Evolutionary conservation across 1,140 invertebrate species (phyloP).

Genomic region (Drosophila ficusphila): DNA sequence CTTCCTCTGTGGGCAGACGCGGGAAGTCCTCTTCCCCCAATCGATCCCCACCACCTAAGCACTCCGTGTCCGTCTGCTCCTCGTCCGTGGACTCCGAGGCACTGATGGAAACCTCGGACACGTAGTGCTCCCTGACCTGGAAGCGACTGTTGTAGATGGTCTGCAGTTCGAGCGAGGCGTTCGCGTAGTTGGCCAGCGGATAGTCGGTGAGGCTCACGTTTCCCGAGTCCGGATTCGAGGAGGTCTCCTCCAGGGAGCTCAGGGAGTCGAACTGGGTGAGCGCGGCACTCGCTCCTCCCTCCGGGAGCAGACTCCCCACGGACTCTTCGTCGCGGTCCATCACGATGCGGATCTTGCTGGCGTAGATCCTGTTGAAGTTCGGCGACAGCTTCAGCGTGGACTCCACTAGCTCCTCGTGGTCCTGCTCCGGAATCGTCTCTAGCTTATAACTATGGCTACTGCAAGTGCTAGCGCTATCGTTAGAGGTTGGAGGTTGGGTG

Average conservation of each 20-base stretch:
- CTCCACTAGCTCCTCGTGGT: slow-evolving; percentile 41
- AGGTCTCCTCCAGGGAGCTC: slow-evolving; percentile 76
- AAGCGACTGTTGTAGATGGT: slow-evolving; percentile 67
- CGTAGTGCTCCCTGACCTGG: slow-evolving; percentile 67
- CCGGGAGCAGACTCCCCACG: background rate
- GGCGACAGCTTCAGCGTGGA: slow-evolving; percentile 61
- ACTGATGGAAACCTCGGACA: slow-evolving; percentile 66
- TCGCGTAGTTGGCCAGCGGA: slow-evolving; percentile 52
- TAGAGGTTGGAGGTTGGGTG: slow-evolving; percentile 47
- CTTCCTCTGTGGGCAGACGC: slow-evolving; percentile 67
- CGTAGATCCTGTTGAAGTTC: slow-evolving; percentile 79
- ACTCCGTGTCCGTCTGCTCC: slow-evolving; percentile 22
- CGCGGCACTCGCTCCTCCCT: background rate
- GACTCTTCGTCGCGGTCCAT: slow-evolving; percentile 47
- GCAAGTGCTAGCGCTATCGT: slow-evolving; percentile 62
- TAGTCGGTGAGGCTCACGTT: slow-evolving; percentile 80
- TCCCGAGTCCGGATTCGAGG: slow-evolving; percentile 80
- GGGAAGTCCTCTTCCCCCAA: slow-evolving; percentile 54
- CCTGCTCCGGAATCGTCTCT: slow-evolving; percentile 75
- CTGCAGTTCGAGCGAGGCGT: slow-evolving; percentile 65
- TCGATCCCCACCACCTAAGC: background rate
- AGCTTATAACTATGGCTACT: slow-evolving; percentile 79
- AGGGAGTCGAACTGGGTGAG: slow-evolving; percentile 68
- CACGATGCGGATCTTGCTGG: slow-evolving; percentile 71
- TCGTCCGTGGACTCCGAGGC: slow-evolving; percentile 37